Base-by-base conservation (phyloP, 2,113 vertebrate genomes). In the Thamnaconus septentrionalis region DNA sequence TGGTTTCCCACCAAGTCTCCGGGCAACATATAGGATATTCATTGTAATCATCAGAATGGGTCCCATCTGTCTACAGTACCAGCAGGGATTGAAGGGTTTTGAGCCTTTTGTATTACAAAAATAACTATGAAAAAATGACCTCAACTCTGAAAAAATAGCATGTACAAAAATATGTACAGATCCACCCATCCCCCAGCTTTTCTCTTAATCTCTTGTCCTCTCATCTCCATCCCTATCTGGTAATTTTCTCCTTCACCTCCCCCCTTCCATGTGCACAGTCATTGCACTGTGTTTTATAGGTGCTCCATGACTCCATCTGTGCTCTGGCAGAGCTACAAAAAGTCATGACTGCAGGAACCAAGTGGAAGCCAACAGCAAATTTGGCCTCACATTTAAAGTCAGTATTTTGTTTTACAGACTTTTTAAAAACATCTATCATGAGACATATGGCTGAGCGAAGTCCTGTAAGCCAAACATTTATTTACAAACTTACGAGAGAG, bases 201-300 rank as follows among this genome's bases (percentile, higher is more conserved):
- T 3, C 63, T 71, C 71, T 69, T 88, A 82, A 89, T 82, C 82
- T 83, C 78, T 80, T 46, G 78, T 80, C 71, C 78, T 73, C 57
- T 79, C 66, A 82, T 82, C 67, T 73, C 11, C 46, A 60, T 64
- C 71, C 9, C 57, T 76, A 71, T 72, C 61, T 75, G 61, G 81
- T 80, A 8, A 10, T 71, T 48, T 61, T 64, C 61, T 49, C 70
- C 43, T 55, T 56, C 50, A 45, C 68, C 71, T 11, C 56, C 63
- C 46, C 56, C 11, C 4, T 45, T 41, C 31, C 51, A 39, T 40
- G 18, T 53, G 18, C 41, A 54, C 63, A 73, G 62, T 75, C 43
- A 77, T 69, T 76, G 18, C 18, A 31, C 18, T 31, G 18, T 31
- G 18, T 31, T 31, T 31, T 31, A 31, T 31, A 31, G 18, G 18